These are phyloP conservation scores for Macrochelys suwanniensis DNA, from an alignment of 2,797 vertebrate species.

Conservation along the genomic window DNA sequence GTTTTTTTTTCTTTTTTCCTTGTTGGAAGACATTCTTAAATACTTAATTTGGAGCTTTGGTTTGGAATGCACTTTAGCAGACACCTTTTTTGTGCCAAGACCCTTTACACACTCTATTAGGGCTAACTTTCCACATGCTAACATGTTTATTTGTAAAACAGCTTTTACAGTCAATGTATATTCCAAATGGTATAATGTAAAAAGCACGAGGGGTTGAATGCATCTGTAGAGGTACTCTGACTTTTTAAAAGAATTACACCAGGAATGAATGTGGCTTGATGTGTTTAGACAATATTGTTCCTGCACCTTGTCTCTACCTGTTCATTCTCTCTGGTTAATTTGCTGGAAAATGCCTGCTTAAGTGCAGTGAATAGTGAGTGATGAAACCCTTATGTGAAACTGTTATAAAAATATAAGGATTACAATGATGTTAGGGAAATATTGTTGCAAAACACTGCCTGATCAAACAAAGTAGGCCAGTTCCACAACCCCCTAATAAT, in stretches of 20 bases:
- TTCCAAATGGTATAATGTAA: slow-evolving; percentile 53
- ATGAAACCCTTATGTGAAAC: not conserved
- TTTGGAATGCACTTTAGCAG: slow-evolving; percentile 79
- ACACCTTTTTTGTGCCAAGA: slow-evolving; percentile 79
- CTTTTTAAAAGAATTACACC: not conserved
- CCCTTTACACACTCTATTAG: slow-evolving; percentile 66
- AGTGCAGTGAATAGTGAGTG: not conserved
- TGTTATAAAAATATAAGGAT: slow-evolving; percentile 22
- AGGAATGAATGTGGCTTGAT: not conserved
- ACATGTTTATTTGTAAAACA: slow-evolving; percentile 70
- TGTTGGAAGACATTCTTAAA: slow-evolving; percentile 76
- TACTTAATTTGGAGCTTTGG: slow-evolving; percentile 75
- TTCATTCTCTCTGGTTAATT: not conserved
- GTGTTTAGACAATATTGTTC: not conserved
- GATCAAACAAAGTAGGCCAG: not conserved
- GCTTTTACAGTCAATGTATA: slow-evolving; percentile 38
- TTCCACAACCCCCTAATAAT: not conserved
- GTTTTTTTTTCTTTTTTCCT: slow-evolving; percentile 34
- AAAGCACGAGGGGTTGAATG: not conserved
- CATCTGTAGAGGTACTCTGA: not conserved
- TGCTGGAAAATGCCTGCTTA: slow-evolving; percentile 35
- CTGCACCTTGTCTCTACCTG: not conserved
- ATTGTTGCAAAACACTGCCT: slow-evolving; percentile 11
- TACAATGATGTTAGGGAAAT: slow-evolving; percentile 34
- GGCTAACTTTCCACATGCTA: slow-evolving; percentile 69